phyloP scores from a whole-genome alignment of 2,888 invertebrate genomes.

The Andricus quercusramuli region DNA sequence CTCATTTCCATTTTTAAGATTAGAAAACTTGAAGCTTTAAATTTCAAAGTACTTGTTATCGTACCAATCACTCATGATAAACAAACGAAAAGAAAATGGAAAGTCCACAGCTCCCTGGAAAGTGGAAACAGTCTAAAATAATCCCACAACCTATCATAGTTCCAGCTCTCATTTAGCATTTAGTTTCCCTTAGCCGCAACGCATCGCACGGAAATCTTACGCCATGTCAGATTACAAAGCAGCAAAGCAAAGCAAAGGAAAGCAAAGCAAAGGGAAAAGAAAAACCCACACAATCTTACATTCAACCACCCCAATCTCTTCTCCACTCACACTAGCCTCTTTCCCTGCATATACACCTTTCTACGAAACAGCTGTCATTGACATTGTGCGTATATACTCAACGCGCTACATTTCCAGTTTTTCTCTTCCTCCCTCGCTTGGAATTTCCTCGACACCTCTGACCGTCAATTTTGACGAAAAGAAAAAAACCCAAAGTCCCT shows the following conservation, averaged over 20 bases:
- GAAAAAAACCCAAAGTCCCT: neutral
- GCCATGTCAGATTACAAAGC: slow-evolving; percentile 41
- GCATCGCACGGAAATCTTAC: slow-evolving; percentile 33
- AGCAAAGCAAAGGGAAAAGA: slow-evolving; percentile 4
- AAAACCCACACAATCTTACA: slow-evolving; percentile 10
- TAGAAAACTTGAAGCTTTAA: neutral
- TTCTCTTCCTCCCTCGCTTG: slow-evolving; percentile 48
- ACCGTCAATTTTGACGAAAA: neutral
- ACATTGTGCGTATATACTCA: slow-evolving; percentile 64
- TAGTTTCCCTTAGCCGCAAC: slow-evolving; percentile 2
- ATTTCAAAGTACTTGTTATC: neutral
- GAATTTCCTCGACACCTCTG: neutral
- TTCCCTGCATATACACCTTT: neutral
- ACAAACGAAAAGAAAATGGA: neutral
- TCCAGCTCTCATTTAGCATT: neutral
- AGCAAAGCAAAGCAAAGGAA: slow-evolving; percentile 4
- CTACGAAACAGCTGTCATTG: slow-evolving; percentile 73
- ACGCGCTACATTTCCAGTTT: slow-evolving; percentile 50
- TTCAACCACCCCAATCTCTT: neutral
- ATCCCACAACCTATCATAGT: neutral
- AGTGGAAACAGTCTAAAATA: neutral
- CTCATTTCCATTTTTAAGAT: neutral
- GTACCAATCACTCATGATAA: neutral
- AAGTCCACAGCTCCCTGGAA: neutral
- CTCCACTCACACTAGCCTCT: neutral